Percentiles rank a stretch among this genome's conserved stretches.
phyloP scores from a whole-genome alignment of 2,888 invertebrate genomes.

The Eupithecia inturbata region DNA sequence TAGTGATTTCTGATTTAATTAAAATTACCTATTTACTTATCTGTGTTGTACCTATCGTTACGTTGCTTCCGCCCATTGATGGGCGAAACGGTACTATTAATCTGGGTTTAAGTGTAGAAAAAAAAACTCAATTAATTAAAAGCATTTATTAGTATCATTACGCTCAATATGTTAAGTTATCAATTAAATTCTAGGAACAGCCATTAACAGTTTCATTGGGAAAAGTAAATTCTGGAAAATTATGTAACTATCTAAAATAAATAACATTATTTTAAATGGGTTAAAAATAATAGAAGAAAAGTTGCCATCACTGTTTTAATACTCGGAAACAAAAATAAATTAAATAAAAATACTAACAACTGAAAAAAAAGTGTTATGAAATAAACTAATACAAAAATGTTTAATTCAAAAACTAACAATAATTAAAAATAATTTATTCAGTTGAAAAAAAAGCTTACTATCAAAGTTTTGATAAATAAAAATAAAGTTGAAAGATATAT shows the following conservation, averaged over 20 bases:
- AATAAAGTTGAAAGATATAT: not conserved
- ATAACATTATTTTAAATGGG: not conserved
- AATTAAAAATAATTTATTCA: too few species aligned
- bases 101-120: too few species aligned
- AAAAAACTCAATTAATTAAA: too few species aligned
- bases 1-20: too few species aligned
- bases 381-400: not conserved
- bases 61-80: too few species aligned
- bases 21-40: too few species aligned
- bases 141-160: too few species aligned
- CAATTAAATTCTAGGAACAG: too few species aligned
- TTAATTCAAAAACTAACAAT: not conserved
- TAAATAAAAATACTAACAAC: slow-evolving; percentile 48
- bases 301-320: slow-evolving; percentile 66
- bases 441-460: not conserved
- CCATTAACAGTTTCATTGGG: not conserved
- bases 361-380: not conserved
- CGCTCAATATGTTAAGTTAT: too few species aligned
- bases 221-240: not conserved
- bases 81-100: too few species aligned
- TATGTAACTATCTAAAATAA: too few species aligned
- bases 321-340: slow-evolving; percentile 61
- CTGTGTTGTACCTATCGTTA: too few species aligned
- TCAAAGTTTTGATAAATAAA: not conserved
- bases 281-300: slow-evolving; percentile 51